Evolutionary conservation across 2,113 vertebrate genomes (phyloP), one percentile per base, ranked within the genome.

Genomic region (Dipodomys stephensi): DNA sequence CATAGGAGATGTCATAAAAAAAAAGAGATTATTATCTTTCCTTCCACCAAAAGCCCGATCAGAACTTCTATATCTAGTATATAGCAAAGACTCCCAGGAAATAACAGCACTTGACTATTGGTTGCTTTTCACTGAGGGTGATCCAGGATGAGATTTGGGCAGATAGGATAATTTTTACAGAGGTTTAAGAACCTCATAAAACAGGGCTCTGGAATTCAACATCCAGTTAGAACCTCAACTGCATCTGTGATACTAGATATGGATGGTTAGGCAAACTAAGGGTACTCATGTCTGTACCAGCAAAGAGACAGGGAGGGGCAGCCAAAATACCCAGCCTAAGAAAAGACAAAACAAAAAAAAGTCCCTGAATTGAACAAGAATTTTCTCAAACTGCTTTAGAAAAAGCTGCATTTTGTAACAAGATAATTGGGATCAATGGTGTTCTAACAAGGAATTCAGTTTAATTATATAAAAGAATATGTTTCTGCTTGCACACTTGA

Each of bases 401-500:
- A 87, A 87, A 74, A 67, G 27, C 4, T 16, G 30, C 19, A 69
- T 25, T 23, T 85, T 12, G 88, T 90, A 11, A 16, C 6, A 25
- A 25, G 67, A 53, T 83, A 83, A 74, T 27, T n/a, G 18, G 25
- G 5, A 65, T 73, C 84, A 85, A 93, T 18, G 28, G 20, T 2
- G 90, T 39, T 90, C 64, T 93, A 92, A 78, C 49, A 60, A 62
- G n/a, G 95, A 94, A 92, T 85, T 80, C 68, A 80, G 78, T 72
- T 81, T 67, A n/a, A 2, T 86, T 87, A 28, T 60, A 72, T 79
- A 80, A 94, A 90, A 88, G 10, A 74, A 35, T 25, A 80, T 71
- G 25, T 76, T 49, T 20, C 20, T 81, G 23, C 4, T 35, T 94
- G 35, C 1, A 83, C 32, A 65, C 60, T 28, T 64, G 30, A 92